Evolutionary conservation across 1,140 invertebrate genomes (phyloP), one percentile per base, ranked within the genome.

Genomic region (Conus betulinus): DNA sequence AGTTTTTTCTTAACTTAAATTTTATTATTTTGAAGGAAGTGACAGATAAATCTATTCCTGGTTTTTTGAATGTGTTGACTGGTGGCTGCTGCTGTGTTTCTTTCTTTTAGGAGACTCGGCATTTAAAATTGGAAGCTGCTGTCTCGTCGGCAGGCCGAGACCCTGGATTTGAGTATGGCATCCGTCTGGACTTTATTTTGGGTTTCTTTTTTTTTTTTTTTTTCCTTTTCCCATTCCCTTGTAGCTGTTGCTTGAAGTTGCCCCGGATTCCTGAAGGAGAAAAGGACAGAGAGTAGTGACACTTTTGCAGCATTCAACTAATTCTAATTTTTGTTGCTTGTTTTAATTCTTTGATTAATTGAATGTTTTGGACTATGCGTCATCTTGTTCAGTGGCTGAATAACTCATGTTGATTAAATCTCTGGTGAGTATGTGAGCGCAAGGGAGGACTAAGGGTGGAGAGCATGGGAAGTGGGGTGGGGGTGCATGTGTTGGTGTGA

Each of bases 91-190:
- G 67, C 57, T 88, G 52, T 88, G 82, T 88, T 78, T 55, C 51
- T 55, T 63, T n/a, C 52, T 27, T 81, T 27, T 89, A 89, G 89
- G 89, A 27, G 87, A 89, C 87, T 89, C 89, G 55, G 83, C 87
- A 71, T 89, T 89, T 89, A 89, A 88, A 76, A 88, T 89, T 89
- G 89, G 89, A 89, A 89, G 83, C 63, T 89, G 63, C 55, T 85
- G n/a, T 82, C 89, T 23, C 85, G 89, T 63, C 71, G 52, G 5
- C 71, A 78, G 74, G 55, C 81, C 23, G 51, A 89, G 55, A 78
- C 71, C n/a, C 7, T 78, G 85, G 51, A 87, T 23, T 51, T 79
- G 85, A 87, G 85, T 87, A 87, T 87, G 85, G 74, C 71, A 78
- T 55, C 57, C 57, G 55, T 57, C 60, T 71, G 23, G 23, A 85